Percentiles rank a stretch among this genome's conserved stretches.
Evolutionary conservation across 2,797 vertebrate species (phyloP).

Genomic region (Hypotaenidia philippensis): DNA sequence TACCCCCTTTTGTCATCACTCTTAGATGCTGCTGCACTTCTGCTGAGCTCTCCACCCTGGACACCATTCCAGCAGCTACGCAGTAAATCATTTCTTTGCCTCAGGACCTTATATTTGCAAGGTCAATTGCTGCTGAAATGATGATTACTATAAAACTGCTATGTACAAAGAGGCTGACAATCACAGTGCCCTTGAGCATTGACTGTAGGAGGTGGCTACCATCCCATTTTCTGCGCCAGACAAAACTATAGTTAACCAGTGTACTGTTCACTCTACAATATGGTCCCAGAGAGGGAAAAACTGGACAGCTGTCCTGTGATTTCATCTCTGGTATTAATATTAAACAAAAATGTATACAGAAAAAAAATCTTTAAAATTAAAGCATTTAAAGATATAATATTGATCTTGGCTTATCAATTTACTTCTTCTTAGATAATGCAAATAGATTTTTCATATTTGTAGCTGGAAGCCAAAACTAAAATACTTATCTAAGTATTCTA

Average conservation of each 20-base stretch:
- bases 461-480: not conserved
- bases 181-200: constrained; percentile 49
- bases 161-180: constrained; percentile 19
- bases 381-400: not conserved
- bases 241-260: not conserved
- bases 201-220: constrained; percentile 12
- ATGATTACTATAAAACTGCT: constrained; percentile 58
- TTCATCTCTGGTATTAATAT: not conserved
- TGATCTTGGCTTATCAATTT: not conserved
- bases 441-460: not conserved
- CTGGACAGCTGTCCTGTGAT: not conserved
- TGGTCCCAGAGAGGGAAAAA: not conserved
- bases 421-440: not conserved
- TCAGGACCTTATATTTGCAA: constrained; percentile 55
- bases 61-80: constrained; percentile 3
- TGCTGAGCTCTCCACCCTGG: not conserved
- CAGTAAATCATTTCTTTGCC: constrained; percentile 46
- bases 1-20: not conserved
- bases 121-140: constrained; percentile 61
- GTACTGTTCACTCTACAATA: not conserved
- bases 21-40: not conserved
- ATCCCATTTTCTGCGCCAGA: not conserved
- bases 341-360: not conserved
- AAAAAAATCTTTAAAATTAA: not conserved
- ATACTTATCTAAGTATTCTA: not conserved